Evolutionary conservation across 2,113 vertebrate species (phyloP).

Genomic region (Aviceda subcristata): DNA sequence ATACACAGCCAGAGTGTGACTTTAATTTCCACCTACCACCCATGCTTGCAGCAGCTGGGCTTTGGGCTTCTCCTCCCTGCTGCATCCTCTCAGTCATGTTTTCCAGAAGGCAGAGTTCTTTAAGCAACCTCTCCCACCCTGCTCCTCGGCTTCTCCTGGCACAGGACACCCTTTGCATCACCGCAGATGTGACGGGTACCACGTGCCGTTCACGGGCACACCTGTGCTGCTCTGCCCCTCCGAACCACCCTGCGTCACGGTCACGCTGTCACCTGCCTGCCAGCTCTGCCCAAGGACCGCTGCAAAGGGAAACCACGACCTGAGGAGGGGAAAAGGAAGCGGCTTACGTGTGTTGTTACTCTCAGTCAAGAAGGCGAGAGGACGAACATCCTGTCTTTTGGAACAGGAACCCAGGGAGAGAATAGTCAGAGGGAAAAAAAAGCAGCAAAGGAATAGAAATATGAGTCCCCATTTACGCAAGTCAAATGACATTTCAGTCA

Average conservation of each 20-base stretch:
- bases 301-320: not conserved
- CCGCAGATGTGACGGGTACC: not conserved
- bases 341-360: not conserved
- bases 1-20: not conserved
- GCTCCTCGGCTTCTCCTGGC: not conserved
- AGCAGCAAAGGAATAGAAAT: not conserved
- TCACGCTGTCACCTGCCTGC: not conserved
- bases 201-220: accelerated
- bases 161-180: not conserved
- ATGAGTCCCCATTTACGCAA: not conserved
- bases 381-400: conserved; percentile 22
- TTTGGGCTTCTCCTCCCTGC: not conserved
- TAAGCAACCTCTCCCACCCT: not conserved
- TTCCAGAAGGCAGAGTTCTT: not conserved
- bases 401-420: conserved; percentile 15
- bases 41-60: not conserved
- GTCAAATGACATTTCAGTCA: not conserved
- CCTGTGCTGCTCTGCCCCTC: not conserved
- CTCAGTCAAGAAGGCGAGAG: not conserved
- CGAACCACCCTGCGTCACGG: not conserved
- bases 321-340: conserved; percentile 1
- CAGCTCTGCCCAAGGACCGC: not conserved
- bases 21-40: not conserved
- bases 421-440: not conserved
- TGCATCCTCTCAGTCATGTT: not conserved